A percentile compares a stretch with the other conserved stretches of the same genome.
phyloP scores from a whole-genome alignment of 2,113 vertebrate species.

The Sebastes schlegelii region DNA sequence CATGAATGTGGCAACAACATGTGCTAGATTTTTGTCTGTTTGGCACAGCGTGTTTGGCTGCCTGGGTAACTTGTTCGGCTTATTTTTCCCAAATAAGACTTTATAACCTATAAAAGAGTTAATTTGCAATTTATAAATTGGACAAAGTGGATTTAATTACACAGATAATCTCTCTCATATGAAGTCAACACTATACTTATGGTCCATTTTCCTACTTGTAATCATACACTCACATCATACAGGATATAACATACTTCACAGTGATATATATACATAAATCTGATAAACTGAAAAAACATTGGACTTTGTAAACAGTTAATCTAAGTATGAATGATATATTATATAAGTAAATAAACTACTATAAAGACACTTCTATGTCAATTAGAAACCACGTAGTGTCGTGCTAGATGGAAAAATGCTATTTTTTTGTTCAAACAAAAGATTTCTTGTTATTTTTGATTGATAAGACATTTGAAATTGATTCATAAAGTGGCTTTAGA shows the following conservation, averaged over 20 bases:
- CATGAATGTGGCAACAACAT: conserved; percentile 13
- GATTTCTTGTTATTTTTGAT: background rate
- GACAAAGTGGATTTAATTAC: background rate
- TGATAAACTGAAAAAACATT: background rate
- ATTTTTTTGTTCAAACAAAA: background rate
- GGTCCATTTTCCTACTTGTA: background rate
- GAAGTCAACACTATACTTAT: background rate
- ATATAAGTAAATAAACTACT: background rate
- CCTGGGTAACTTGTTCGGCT: background rate
- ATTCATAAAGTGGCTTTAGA: background rate
- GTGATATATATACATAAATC: background rate
- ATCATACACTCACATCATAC: background rate
- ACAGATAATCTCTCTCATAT: background rate
- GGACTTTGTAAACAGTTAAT: background rate
- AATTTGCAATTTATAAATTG: background rate
- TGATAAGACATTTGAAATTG: background rate
- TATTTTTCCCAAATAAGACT: background rate
- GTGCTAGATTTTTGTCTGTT: conserved; percentile 1
- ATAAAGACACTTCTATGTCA: background rate
- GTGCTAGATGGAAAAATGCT: background rate
- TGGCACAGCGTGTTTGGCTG: background rate
- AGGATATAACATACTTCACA: background rate
- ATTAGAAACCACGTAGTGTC: background rate
- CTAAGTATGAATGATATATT: background rate
- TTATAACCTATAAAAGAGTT: too few species aligned